phyloP scores from a whole-genome alignment of 2,888 invertebrate genomes.

The Calliphora vomitoria region DNA sequence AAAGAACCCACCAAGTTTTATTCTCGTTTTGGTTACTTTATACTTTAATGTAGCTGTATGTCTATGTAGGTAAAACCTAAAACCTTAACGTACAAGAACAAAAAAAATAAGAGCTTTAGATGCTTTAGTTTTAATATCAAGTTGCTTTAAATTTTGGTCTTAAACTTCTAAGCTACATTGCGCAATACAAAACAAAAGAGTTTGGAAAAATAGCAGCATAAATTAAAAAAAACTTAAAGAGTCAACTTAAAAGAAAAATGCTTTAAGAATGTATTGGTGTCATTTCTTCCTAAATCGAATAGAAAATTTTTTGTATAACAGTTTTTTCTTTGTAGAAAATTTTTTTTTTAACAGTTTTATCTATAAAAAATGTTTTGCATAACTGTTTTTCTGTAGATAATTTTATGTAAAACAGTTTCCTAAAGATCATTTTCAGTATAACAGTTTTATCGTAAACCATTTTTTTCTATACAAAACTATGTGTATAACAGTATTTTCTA shows the following conservation, averaged over 20 bases:
- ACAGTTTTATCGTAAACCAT: too few species aligned
- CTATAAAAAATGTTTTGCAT: too few species aligned
- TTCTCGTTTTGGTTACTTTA: slow-evolving; percentile 30
- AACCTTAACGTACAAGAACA: background rate
- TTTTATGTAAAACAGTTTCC: too few species aligned
- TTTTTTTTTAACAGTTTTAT: too few species aligned
- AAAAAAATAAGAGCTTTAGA: slow-evolving; percentile 3
- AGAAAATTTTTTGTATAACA: too few species aligned
- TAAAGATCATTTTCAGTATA: too few species aligned
- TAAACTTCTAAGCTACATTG: slow-evolving; percentile 32
- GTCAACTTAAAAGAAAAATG: background rate
- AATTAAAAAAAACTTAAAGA: background rate
- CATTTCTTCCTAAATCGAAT: too few species aligned
- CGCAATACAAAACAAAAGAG: slow-evolving; percentile 8
- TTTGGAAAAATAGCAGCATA: background rate
- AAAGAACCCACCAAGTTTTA: slow-evolving; percentile 28
- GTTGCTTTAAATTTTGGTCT: slow-evolving; percentile 29
- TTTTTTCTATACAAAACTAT: too few species aligned
- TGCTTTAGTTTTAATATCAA: slow-evolving; percentile 40
- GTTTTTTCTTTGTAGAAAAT: too few species aligned
- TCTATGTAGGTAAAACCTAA: slow-evolving; percentile 16
- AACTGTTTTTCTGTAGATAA: too few species aligned
- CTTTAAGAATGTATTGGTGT: background rate
- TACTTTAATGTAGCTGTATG: background rate
- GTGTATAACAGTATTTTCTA: too few species aligned